Evolutionary conservation across 2,888 invertebrate species (phyloP).

Genomic region (Brachycybe producta): DNA sequence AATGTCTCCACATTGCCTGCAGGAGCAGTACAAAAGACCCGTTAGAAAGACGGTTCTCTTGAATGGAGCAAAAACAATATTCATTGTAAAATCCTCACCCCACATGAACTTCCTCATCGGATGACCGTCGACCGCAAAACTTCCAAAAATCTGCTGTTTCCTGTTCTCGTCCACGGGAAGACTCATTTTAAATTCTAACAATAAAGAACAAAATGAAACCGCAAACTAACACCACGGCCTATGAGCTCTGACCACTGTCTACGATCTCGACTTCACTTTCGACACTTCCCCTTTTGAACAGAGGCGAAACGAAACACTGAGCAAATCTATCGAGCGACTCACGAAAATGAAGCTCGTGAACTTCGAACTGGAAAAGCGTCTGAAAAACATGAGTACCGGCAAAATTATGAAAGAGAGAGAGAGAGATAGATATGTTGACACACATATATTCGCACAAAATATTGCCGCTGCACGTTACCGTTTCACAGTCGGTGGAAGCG

Average conservation of each 20-base stretch:
- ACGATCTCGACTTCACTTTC: constrained; percentile 74
- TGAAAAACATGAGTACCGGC: constrained; percentile 27
- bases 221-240: neutral
- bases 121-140: constrained; percentile 51
- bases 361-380: constrained; percentile 79
- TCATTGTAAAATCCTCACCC: constrained; percentile 49
- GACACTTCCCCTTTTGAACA: constrained; percentile 73
- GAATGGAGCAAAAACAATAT: constrained; percentile 1
- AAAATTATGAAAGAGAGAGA: no score
- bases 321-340: constrained; percentile 73
- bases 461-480: constrained; percentile 12
- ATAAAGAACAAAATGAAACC: neutral
- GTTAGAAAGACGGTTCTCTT: neutral
- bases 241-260: constrained; percentile 56
- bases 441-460: no score
- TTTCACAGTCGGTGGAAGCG: constrained; percentile 74
- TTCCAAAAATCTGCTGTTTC: constrained; percentile 59
- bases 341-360: constrained; percentile 61
- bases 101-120: constrained; percentile 61
- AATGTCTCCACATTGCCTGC: constrained; percentile 31
- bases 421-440: no score
- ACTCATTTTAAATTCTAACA: constrained; percentile 65
- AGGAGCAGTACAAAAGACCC: neutral
- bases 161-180: constrained; percentile 58
- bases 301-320: constrained; percentile 72